Base-by-base conservation (phyloP, 2,888 invertebrate genomes). In the Bombyx huttoni region DNA sequence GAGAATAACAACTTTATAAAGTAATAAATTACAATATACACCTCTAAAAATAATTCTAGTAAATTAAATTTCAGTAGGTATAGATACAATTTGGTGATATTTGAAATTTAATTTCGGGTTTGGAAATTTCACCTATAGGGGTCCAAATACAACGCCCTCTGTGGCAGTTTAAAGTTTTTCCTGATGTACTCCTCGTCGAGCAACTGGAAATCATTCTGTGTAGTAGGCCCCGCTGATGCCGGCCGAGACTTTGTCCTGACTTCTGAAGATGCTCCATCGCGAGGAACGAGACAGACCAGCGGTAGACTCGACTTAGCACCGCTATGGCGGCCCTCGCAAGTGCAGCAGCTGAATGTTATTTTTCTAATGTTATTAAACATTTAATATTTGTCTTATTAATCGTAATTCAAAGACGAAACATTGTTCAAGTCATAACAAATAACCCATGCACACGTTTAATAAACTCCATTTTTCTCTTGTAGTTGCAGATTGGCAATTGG, bases 271-370 rank as follows among this genome's bases (percentile, higher is more conserved):
- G 58, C 60, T 0, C 60, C 73, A 9, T 75, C 78, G 13, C 80
- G 76, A 0, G 86, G 86, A 52, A 86, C 85, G 52, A 87, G 65
- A 60, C 86, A 86, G 55, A 86, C 75, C 46, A 87, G 67, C 0
- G 85, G 86, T 57, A 82, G 61, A 53, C 60, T 64, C 7, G 71
- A 49, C 13, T 68, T 67, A 9, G 58, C 63, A 24, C 58, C 60
- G 51, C 62, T 56, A 52, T 35, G 54, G 13, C 53, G 53, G 14
- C 62, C 57, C 24, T 65, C 66, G 49, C 82, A 81, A 14, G 69
- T 55, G 61, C 85, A 85, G 65, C 82, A 82, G 63, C 81, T 82
- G 62, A 0, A 55, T 55, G 51, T 24, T 24, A 40, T 8, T 40
- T 40, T 10, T 40, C 6, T 6, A 12, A 40, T 5, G 24, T 24